Conservation (phyloP, 2,113 vertebrate species). For the Gila orcuttii region DNA sequence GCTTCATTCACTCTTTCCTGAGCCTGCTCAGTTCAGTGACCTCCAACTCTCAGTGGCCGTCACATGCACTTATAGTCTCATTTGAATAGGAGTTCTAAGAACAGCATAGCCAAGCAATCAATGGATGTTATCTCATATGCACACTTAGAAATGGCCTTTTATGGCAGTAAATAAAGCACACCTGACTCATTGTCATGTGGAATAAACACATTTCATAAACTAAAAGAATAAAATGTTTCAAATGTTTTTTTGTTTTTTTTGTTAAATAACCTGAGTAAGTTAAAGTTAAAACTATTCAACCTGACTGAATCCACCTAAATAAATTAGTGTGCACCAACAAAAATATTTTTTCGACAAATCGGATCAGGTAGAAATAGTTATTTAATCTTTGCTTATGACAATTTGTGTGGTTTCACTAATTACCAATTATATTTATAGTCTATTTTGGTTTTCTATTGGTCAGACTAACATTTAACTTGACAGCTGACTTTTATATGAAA, state of each 20-base stretch:
- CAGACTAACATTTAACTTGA: not conserved
- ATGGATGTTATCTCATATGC: not conserved
- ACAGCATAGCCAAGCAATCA: slow-evolving; percentile 34
- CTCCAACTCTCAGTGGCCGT: slow-evolving; percentile 36
- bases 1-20: slow-evolving; percentile 21
- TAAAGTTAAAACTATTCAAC: not conserved
- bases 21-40: slow-evolving; percentile 31
- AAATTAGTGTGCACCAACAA: not conserved
- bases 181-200: not conserved
- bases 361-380: not conserved
- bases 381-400: not conserved
- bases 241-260: too few species aligned
- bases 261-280: not conserved
- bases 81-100: slow-evolving; percentile 43
- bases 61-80: not conserved
- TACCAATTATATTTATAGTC: not conserved
- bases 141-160: not conserved
- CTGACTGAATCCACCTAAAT: not conserved
- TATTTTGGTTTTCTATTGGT: not conserved
- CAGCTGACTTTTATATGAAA: not conserved
- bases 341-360: not conserved
- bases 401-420: not conserved
- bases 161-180: not conserved
- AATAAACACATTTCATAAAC: not conserved
- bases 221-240: not conserved